Evolutionary conservation across 2,888 invertebrate genomes (phyloP).

Genomic region (Apotomis betuletana): DNA sequence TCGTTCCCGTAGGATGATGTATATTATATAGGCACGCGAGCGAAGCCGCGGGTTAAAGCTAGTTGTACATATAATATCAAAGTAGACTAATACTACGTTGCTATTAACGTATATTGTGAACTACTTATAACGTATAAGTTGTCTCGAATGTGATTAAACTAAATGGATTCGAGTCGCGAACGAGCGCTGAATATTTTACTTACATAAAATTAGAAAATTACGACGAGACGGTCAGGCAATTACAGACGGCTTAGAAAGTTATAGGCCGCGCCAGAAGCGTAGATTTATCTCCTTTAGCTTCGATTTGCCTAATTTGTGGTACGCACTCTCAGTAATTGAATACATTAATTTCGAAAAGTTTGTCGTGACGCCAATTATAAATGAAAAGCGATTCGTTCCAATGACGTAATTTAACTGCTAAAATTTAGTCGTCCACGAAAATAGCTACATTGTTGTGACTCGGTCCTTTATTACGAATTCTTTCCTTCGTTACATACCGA

Average conservation of each 20-base stretch:
- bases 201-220: constrained; percentile 60
- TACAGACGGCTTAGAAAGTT: constrained; percentile 73
- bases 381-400: constrained; percentile 47
- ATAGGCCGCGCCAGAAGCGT: constrained; percentile 58
- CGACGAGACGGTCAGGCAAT: constrained; percentile 60
- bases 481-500: constrained; percentile 11
- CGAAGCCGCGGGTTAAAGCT: too few relatives aligned
- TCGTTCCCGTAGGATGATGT: too few relatives aligned
- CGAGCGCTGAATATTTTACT: constrained; percentile 35
- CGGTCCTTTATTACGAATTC: constrained; percentile 18
- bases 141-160: constrained; percentile 30
- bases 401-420: constrained; percentile 57
- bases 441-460: constrained; percentile 50
- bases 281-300: constrained; percentile 67
- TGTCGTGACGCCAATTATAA: constrained; percentile 54
- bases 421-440: constrained; percentile 51
- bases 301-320: constrained; percentile 65
- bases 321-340: constrained; percentile 60
- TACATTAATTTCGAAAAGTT: constrained; percentile 68
- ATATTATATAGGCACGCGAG: too few relatives aligned
- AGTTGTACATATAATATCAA: too few relatives aligned
- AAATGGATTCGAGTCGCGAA: constrained; percentile 23
- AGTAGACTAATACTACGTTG: background rate
- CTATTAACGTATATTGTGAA: background rate
- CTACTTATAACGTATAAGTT: constrained; percentile 17